Base-by-base conservation (phyloP, 1,140 invertebrate species). In the Vanessa tameamea region DNA sequence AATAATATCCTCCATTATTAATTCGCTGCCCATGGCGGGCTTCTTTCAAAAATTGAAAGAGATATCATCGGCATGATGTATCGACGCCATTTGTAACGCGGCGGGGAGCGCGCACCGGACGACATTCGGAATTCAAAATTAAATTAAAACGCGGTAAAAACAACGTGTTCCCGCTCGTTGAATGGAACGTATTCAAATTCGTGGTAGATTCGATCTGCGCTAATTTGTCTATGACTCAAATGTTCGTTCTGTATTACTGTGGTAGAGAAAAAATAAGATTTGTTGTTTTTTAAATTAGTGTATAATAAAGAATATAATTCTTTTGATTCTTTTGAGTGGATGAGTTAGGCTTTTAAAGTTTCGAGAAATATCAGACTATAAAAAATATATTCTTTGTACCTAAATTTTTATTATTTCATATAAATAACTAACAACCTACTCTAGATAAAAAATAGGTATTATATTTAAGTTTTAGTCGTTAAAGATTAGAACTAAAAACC, bases 1-100 rank as follows among this genome's bases (percentile, higher is more conserved):
- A 77, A 81, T 89, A 84, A 75, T 76, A 75, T 80, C 68, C 74
- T 79, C 76, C 76, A 81, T 90, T 89, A 91, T 91, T 89, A 90
- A 90, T 90, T 87, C 81, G 84, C 81, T 83, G 88, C 64, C 79
- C 83, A 77, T 77, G 82, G 80, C 84, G 84, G 79, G 81, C 73
- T 84, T 76, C 83, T 85, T 90, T 88, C 88, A 89, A 86, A 91
- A 90, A 86, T 88, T 88, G 88, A 92, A 91, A 89, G 88, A 92
- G 90, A 92, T 92, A 92, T 92, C 90, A 92, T 92, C 90, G 84
- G 77, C 70, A 83, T 91, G 90, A 92, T 92, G 89, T 86, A 91
- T 91, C 78, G 86, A 83, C 83, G 83, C 85, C 91, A 92, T 92
- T 92, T 91, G 89, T 92, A 86, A 89, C 88, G 83, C 91, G 77